Base-by-base conservation (phyloP, 2,113 vertebrate species). In the Hemichromis elongatus region DNA sequence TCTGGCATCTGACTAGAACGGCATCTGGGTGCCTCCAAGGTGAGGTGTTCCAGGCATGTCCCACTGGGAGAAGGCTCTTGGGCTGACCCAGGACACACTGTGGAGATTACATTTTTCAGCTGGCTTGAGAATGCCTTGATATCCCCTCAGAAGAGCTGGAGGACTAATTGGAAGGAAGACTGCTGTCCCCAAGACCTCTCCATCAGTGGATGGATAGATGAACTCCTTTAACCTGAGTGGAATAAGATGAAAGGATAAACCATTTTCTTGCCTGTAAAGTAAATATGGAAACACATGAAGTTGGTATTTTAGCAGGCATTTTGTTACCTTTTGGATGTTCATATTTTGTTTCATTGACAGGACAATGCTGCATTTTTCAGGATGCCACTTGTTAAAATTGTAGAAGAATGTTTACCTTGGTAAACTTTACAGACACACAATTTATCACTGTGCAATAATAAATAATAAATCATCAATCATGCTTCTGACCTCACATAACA, bases 401-500 rank as follows among this genome's bases (percentile, higher is more conserved):
- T 26, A 13, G 26, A 37, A 42, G 21, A 86, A 77, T 91, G 86
- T 79, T 86, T 86, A 9, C 30, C n/a, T 80, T 79, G 88, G 61
- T 77, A 79, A 79, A 79, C 40, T 45, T 82, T 16, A 59, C 5
- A 14, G 9, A 53, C 11, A 30, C 35, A 88, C 55, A 24, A 19
- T 79, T 19, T 66, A 70, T 86, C 47, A 90, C 70, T 85, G 50
- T 86, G 87, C 79, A 86, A 84, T 81, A 85, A 88, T 88, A 84
- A 84, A 53, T 68, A 37, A 59, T 73, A 83, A 84, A 61, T 84
- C 86, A 19, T 89, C 40, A 80, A 78, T 90, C 73, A 90, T 28
- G 79, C 73, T 66, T 42, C 37, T 55, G 77, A 42, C 40, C 59
- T 79, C 40, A 9, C 37, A 68, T 40, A 61, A 85, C 53, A 83